Evolutionary conservation across 64 coral and sea anemone genomes (phyloP), one percentile per base, ranked within the genome.

Genomic region (Actinia tenebrosa): DNA sequence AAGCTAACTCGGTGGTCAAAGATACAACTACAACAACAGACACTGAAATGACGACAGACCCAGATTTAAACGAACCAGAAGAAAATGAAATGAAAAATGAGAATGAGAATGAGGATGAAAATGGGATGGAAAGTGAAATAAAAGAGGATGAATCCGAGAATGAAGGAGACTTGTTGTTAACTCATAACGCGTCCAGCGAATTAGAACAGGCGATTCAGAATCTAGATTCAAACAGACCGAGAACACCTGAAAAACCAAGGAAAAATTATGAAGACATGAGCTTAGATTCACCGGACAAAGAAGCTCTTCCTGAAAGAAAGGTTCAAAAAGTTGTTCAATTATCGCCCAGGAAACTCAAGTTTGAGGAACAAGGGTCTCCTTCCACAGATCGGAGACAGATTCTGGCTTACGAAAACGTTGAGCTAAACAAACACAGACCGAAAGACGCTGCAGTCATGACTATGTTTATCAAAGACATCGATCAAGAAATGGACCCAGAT

Each of bases 181-280:
- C 69, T 18, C 69, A 42, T 75, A 16, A 42, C 26, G 27, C 69
- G 10, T 75, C 69, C 26, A 75, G 23, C 5, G 69, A 75, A 2
- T 42, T 75, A 26, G 69, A 75, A 75, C 37, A 14, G 42, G 69
- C 69, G 1, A 75, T 75, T 75, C 69, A 75, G 13, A 75, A 42
- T 30, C 25, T 75, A 42, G 69, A 75, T 75, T 0, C 69, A 18
- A 75, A 75, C 69, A 43, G 25, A 43, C 10, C 23, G 64, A 26
- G 2, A 59, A 23, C 59, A 66, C 88, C 19, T 27, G 89, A 86
- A 9, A 66, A 85, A 15, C 75, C 84, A 22, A 45, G 75, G 11
- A 91, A 86, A 82, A 60, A 60, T 45, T 92, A 92, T 45, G 90
- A 92, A 22, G 78, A 92, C 20, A 92, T 92, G 90, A 81, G 44